Evolutionary conservation across 2,797 vertebrate species (phyloP).

Genomic region (Aplochiton taeniatus): DNA sequence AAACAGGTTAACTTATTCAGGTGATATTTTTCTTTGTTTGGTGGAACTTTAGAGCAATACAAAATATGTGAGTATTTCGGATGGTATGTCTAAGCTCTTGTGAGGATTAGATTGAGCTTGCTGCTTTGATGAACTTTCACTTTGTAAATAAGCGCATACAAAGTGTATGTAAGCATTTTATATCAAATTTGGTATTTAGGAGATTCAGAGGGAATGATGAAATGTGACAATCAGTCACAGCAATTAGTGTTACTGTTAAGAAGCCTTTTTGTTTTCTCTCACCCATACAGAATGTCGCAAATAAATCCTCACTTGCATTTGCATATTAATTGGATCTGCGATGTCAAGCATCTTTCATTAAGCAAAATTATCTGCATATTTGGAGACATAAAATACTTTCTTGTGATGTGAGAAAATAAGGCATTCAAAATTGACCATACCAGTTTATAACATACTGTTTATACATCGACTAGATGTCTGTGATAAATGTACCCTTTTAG

Average conservation of each 20-base stretch:
- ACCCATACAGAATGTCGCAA: slow-evolving; percentile 99
- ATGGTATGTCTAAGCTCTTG: slow-evolving; percentile 43
- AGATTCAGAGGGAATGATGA: slow-evolving; percentile 99
- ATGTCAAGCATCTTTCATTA: slow-evolving; percentile 99
- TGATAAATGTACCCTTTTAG: slow-evolving; percentile 78
- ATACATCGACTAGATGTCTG: slow-evolving; percentile 71
- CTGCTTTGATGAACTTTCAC: slow-evolving; percentile 48
- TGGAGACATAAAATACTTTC: slow-evolving; percentile 99
- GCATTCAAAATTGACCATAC: slow-evolving; percentile 93
- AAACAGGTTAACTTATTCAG: too few relatives aligned
- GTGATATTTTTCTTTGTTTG: background rate
- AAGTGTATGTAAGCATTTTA: slow-evolving; percentile 67
- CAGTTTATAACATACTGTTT: slow-evolving; percentile 67
- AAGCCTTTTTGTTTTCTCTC: slow-evolving; percentile 99
- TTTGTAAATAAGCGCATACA: slow-evolving; percentile 67
- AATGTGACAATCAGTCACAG: slow-evolving; percentile 99
- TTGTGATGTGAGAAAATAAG: slow-evolving; percentile 99
- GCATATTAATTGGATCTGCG: slow-evolving; percentile 99
- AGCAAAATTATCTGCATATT: slow-evolving; percentile 99
- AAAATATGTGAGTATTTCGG: slow-evolving; percentile 19
- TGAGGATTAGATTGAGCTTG: slow-evolving; percentile 36
- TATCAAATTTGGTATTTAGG: slow-evolving; percentile 90
- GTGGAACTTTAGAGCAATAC: slow-evolving; percentile 7
- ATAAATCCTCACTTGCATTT: slow-evolving; percentile 99
- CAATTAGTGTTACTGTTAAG: slow-evolving; percentile 99